Percentiles rank a stretch among this genome's conserved stretches.
These are phyloP conservation scores for Papilio aristodemus DNA, from an alignment of 1,140 invertebrate genomes.

Conservation along the genomic window DNA sequence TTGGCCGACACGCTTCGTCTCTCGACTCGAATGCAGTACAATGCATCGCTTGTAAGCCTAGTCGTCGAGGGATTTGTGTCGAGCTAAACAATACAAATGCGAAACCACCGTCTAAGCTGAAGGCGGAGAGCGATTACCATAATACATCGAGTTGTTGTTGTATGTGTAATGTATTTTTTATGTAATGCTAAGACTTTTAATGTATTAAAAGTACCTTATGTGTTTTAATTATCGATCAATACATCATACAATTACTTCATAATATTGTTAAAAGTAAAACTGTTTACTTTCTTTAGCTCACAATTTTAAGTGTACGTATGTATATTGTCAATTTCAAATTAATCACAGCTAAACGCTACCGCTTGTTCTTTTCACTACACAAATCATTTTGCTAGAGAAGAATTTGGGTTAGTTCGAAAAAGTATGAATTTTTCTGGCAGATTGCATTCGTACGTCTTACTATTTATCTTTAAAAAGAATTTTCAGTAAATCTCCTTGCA, in stretches of 20 bases:
- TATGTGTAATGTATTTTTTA: no score
- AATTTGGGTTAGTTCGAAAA: conserved; percentile 59
- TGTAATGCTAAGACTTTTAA: no score
- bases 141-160: no score
- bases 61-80: conserved; percentile 36
- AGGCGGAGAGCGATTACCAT: conserved; percentile 10
- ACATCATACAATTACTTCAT: no score
- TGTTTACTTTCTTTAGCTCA: no score
- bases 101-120: conserved; percentile 2
- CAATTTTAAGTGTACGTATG: no score
- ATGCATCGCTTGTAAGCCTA: conserved; percentile 43
- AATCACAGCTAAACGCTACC: conserved; percentile 24
- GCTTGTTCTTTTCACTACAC: conserved; percentile 37
- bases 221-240: no score
- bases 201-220: no score
- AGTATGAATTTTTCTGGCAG: conserved; percentile 63
- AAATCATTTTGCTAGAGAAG: conserved; percentile 42
- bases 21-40: conserved; percentile 39
- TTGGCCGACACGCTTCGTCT: conserved; percentile 36
- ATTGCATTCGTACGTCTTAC: conserved; percentile 57
- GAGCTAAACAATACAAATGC: conserved; percentile 34
- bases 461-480: no score
- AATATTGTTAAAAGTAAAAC: no score
- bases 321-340: no score
- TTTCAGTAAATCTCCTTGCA: no score